Evolutionary conservation across 2,888 invertebrate genomes (phyloP).

Genomic region (Nasonia oneida): DNA sequence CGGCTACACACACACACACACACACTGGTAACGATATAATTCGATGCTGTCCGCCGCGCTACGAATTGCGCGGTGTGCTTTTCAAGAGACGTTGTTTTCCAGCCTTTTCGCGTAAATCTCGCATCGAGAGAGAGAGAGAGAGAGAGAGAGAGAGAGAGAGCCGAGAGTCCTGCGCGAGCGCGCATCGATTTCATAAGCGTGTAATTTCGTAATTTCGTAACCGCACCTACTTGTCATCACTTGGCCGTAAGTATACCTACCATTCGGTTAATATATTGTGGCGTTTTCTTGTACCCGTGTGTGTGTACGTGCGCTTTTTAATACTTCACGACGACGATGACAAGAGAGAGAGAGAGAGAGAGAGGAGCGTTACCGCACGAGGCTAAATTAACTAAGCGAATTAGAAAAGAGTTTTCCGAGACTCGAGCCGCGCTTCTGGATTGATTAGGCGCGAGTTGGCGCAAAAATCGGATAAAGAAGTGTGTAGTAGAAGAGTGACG

Average conservation of each 20-base stretch:
- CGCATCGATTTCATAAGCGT: constrained; percentile 61
- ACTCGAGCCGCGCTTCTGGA: not conserved
- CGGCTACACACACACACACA: no score
- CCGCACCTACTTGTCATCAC: constrained; percentile 62
- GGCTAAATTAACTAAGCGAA: constrained; percentile 48
- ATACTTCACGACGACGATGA: not conserved
- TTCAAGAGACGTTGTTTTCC: constrained; percentile 49
- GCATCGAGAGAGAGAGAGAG: constrained; percentile 28
- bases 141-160: not conserved
- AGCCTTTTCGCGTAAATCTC: constrained; percentile 58
- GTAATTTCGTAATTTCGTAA: constrained; percentile 62
- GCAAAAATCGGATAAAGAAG: no score
- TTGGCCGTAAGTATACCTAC: constrained; percentile 57
- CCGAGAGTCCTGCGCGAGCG: constrained; percentile 11
- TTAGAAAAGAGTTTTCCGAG: constrained; percentile 40
- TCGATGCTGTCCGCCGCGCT: not conserved
- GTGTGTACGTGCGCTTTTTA: not conserved
- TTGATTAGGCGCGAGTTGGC: not conserved
- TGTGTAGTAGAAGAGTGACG: constrained; percentile 42
- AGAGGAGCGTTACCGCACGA: constrained; percentile 44
- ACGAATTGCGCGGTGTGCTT: not conserved
- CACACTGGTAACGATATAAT: constrained; percentile 22
- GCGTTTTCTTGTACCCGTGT: constrained; percentile 22
- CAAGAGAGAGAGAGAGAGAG: constrained; percentile 2
- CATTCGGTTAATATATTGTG: constrained; percentile 59